Percentiles rank a stretch among this genome's conserved stretches.
Conservation (phyloP, 2,797 vertebrate genomes). For the Rhinogobio ventralis region DNA sequence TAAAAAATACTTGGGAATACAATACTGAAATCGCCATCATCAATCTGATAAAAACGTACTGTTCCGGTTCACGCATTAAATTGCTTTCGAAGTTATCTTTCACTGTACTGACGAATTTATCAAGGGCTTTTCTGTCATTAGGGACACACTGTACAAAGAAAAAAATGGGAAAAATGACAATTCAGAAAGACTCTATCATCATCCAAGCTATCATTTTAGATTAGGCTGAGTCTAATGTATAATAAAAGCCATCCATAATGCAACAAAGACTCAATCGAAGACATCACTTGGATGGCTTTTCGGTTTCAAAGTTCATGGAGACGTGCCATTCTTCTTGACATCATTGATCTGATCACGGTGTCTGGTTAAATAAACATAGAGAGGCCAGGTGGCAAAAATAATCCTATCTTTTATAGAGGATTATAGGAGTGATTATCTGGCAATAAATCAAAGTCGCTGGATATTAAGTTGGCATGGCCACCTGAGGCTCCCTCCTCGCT, state of each 20-base stretch:
- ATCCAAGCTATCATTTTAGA: slow-evolving; percentile 25
- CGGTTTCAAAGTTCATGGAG: slow-evolving; percentile 35
- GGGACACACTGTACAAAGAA: slow-evolving; percentile 4
- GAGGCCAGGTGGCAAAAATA: slow-evolving; percentile 59
- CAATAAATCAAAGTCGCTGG: slow-evolving; percentile 61
- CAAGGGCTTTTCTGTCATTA: slow-evolving; percentile 33
- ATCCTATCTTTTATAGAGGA: slow-evolving; percentile 57
- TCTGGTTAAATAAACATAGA: slow-evolving; percentile 58
- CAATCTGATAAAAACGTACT: slow-evolving; percentile 22
- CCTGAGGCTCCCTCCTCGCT: slow-evolving; percentile 51
- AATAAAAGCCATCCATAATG: slow-evolving; percentile 27
- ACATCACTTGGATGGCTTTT: slow-evolving; percentile 4
- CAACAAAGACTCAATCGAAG: slow-evolving; percentile 31
- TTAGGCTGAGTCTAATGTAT: slow-evolving; percentile 8
- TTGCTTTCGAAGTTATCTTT: slow-evolving; percentile 22
- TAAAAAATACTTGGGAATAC: slow-evolving; percentile 25
- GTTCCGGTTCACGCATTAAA: slow-evolving; percentile 6
- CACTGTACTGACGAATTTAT: background rate
- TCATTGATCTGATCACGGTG: slow-evolving; percentile 43
- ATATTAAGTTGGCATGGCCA: slow-evolving; percentile 58
- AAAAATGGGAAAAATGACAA: slow-evolving; percentile 5
- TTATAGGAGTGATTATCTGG: slow-evolving; percentile 62
- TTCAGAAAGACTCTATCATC: slow-evolving; percentile 12
- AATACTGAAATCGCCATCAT: background rate
- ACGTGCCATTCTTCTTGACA: slow-evolving; percentile 38